Conservation (phyloP, 1,140 invertebrate species). For the Sipha flava region DNA sequence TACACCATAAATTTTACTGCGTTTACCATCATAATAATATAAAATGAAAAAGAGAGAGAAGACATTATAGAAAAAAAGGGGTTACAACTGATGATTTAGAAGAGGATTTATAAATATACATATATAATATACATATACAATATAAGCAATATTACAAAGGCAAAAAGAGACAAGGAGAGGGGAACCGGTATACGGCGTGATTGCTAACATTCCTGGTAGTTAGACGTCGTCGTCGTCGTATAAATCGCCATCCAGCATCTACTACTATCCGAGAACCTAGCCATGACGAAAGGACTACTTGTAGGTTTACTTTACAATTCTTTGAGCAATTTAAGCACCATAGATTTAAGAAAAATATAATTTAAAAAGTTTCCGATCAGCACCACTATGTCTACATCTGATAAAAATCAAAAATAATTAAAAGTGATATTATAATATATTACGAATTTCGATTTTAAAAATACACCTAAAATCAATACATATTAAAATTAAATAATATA, state of each 20-base stretch:
- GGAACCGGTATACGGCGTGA: conserved; percentile 26
- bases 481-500: too few relatives aligned
- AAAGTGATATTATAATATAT: too few relatives aligned
- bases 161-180: background rate
- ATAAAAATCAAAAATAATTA: too few relatives aligned
- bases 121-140: too few relatives aligned
- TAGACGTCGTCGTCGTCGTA: conserved; percentile 12
- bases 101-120: background rate
- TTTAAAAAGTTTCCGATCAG: too few relatives aligned
- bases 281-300: conserved; percentile 7
- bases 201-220: conserved; percentile 27
- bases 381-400: too few relatives aligned
- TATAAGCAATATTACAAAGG: conserved; percentile 19
- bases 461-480: too few relatives aligned
- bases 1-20: conserved; percentile 29
- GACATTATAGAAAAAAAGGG: background rate
- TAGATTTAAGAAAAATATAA: too few relatives aligned
- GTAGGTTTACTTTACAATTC: background rate
- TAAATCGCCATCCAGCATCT: background rate
- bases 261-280: conserved; percentile 1
- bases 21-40: conserved; percentile 14
- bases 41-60: background rate
- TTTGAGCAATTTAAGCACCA: background rate
- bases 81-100: background rate
- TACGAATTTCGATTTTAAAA: too few relatives aligned